phyloP scores from a whole-genome alignment of 2,113 vertebrate genomes.

The Phrynosoma blainvillii region DNA sequence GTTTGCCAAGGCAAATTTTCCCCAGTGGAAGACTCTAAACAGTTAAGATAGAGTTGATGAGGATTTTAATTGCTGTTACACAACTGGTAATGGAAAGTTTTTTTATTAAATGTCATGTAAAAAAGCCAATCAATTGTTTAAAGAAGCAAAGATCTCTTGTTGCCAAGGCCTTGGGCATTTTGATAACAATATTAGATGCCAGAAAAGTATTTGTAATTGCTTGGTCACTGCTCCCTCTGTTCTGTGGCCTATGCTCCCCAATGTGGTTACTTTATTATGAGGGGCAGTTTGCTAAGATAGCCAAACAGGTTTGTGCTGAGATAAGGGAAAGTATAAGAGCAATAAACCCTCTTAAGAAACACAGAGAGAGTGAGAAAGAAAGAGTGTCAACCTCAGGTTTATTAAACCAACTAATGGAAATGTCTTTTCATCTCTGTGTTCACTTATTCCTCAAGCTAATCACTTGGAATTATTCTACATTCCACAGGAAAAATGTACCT shows the following conservation, averaged over 20 bases:
- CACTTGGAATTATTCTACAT: neutral
- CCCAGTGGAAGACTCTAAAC: constrained; percentile 75
- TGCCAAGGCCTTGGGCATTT: constrained; percentile 49
- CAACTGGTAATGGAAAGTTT: constrained; percentile 72
- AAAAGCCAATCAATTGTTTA: constrained; percentile 59
- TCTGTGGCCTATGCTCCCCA: neutral
- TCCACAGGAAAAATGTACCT: neutral
- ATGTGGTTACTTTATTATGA: constrained; percentile 4
- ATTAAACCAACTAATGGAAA: constrained; percentile 8
- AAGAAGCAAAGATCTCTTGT: constrained; percentile 44
- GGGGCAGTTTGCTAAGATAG: constrained; percentile 19
- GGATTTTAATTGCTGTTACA: constrained; percentile 80
- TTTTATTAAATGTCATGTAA: constrained; percentile 75
- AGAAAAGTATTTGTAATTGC: constrained; percentile 31
- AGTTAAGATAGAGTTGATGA: constrained; percentile 79
- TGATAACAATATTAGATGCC: constrained; percentile 41
- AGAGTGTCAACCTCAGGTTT: fast-evolving
- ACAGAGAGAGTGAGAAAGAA: neutral
- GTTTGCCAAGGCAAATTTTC: constrained; percentile 79
- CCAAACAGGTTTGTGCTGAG: constrained; percentile 2
- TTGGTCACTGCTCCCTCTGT: neutral
- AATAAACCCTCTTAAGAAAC: neutral
- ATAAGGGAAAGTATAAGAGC: constrained; percentile 7
- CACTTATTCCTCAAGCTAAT: constrained; percentile 6
- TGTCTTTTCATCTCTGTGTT: neutral